These are phyloP conservation scores for Myripristis murdjan DNA, from an alignment of 2,797 vertebrate species.

Conservation along the genomic window DNA sequence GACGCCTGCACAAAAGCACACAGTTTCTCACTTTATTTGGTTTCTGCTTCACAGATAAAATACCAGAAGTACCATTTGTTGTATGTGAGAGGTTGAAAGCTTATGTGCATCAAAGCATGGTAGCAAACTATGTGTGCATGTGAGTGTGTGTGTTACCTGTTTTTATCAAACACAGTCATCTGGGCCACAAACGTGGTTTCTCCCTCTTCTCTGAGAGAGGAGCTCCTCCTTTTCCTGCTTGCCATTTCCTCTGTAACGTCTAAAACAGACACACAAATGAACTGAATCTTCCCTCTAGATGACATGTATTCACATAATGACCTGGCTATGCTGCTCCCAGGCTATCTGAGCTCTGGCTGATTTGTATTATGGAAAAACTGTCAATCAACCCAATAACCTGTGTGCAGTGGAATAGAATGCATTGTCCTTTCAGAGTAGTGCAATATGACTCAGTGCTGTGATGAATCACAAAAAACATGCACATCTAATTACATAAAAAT, in stretches of 20 bases:
- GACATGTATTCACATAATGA: no score
- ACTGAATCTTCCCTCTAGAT: not conserved
- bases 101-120: not conserved
- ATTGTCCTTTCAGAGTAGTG: no score
- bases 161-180: constrained; percentile 99
- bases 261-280: constrained; percentile 62
- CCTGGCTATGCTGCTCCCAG: not conserved
- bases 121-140: no score
- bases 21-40: not conserved
- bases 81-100: not conserved
- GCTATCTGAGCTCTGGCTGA: not conserved
- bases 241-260: constrained; percentile 89
- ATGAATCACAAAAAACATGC: no score
- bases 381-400: not conserved
- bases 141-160: constrained; percentile 84
- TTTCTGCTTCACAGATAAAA: not conserved
- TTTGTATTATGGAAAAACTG: not conserved
- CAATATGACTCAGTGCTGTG: no score
- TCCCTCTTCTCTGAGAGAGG: constrained; percentile 91
- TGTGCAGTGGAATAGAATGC: no score
- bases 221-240: constrained; percentile 91
- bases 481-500: no score
- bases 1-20: constrained; percentile 82
- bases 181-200: constrained; percentile 95
- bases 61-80: not conserved